Conservation (phyloP, 2,888 invertebrate genomes). For the Drosophila vallismaia region DNA sequence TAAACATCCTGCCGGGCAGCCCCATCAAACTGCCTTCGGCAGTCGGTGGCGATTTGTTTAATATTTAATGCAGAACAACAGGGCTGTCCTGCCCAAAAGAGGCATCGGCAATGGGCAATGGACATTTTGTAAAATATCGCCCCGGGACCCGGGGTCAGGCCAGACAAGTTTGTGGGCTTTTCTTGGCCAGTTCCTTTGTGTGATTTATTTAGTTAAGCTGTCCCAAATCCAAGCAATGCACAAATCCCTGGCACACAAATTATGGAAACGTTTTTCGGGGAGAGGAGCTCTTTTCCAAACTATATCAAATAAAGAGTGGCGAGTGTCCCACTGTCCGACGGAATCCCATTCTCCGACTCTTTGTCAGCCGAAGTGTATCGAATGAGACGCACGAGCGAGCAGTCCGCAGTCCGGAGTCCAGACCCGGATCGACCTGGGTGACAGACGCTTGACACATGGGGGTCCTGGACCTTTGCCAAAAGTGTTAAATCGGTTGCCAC, state of each 20-base stretch:
- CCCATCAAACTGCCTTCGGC: constrained; percentile 66
- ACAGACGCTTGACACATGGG: constrained; percentile 68
- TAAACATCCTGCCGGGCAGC: constrained; percentile 57
- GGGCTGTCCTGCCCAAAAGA: neutral
- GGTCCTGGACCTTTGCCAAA: constrained; percentile 40
- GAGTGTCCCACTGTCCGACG: constrained; percentile 27
- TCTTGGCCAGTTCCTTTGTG: constrained; percentile 49
- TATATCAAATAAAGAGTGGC: constrained; percentile 49
- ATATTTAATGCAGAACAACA: constrained; percentile 42
- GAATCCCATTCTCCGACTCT: constrained; percentile 3
- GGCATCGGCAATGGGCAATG: constrained; percentile 2
- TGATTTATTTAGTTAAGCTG: constrained; percentile 77
- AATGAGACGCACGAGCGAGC: constrained; percentile 73
- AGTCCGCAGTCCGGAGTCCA: constrained; percentile 10
- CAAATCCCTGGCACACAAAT: constrained; percentile 69
- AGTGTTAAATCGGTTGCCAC: constrained; percentile 54
- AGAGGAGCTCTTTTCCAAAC: constrained; percentile 22
- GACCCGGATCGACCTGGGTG: constrained; percentile 55
- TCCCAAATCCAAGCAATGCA: constrained; percentile 64
- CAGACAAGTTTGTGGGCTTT: constrained; percentile 47
- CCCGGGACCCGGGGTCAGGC: constrained; percentile 35
- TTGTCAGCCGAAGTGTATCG: constrained; percentile 44
- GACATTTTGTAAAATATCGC: constrained; percentile 54
- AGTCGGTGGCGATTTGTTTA: constrained; percentile 60
- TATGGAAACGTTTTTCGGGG: constrained; percentile 44